A percentile compares a stretch with the other conserved stretches of the same genome.
phyloP scores from a whole-genome alignment of 35 echinoderm and acorn worm species.

The Hemicentrotus pulcherrimus region DNA sequence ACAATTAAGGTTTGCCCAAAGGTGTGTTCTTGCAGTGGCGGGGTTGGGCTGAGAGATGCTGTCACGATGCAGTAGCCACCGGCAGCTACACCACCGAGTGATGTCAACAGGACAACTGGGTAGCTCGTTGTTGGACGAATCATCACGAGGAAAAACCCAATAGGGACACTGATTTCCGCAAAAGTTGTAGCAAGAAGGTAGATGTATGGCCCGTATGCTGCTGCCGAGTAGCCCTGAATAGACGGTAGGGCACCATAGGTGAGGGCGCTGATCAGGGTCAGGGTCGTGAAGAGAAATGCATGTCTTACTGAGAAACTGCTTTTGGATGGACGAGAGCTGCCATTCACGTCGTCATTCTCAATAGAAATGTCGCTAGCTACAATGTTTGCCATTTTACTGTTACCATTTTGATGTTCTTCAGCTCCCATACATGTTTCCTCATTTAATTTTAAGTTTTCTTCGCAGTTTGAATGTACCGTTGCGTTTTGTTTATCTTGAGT shows the following conservation, averaged over 20 bases:
- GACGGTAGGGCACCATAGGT: conserved; percentile 36
- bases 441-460: not conserved
- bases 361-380: not conserved
- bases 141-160: not conserved
- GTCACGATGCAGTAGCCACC: conserved; percentile 39
- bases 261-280: conserved; percentile 27
- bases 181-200: conserved; percentile 54
- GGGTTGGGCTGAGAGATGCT: conserved; percentile 37
- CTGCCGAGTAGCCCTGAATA: conserved; percentile 50
- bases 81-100: not conserved
- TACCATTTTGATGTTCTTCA: not conserved
- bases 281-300: conserved; percentile 43
- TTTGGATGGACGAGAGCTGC: not conserved
- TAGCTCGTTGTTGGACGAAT: not conserved
- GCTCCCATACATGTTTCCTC: not conserved
- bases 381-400: not conserved
- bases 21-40: conserved; percentile 14
- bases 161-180: conserved; percentile 38
- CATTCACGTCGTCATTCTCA: not conserved
- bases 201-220: conserved; percentile 34
- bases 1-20: conserved; percentile 29
- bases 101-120: not conserved
- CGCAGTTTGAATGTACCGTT: not conserved
- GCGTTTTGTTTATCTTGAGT: not conserved
- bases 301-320: not conserved